Conservation (phyloP, 2,797 vertebrate genomes). For the Trachops cirrhosus region DNA sequence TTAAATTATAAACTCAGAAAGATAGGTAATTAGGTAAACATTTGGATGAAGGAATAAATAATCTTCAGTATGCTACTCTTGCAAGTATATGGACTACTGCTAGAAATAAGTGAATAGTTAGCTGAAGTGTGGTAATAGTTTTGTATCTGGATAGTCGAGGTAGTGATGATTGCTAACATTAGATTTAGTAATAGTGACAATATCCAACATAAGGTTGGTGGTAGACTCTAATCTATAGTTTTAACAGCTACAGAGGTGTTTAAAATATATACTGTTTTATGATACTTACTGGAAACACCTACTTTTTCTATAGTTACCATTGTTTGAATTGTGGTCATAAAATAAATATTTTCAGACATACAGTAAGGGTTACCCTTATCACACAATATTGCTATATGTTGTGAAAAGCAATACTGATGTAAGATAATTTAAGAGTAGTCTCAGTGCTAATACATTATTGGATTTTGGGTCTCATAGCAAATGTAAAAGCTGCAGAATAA, state of each 20-base stretch:
- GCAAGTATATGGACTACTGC: not conserved
- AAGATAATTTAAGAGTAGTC: conserved; percentile 13
- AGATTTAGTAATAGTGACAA: not conserved
- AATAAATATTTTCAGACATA: not conserved
- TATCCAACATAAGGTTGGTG: not conserved
- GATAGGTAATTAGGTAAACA: not conserved
- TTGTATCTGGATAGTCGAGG: not conserved
- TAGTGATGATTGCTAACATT: not conserved
- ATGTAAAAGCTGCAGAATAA: conserved; percentile 9
- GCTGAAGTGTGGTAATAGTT: conserved; percentile 2
- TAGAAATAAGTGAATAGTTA: not conserved
- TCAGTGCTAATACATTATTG: not conserved
- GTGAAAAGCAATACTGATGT: not conserved
- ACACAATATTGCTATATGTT: not conserved
- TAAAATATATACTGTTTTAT: not conserved
- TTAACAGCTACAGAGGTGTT: not conserved
- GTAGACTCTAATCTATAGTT: not conserved
- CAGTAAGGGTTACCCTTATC: not conserved
- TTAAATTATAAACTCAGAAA: not conserved
- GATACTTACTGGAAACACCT: not conserved
- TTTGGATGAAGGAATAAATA: conserved; percentile 36
- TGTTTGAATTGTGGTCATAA: conserved; percentile 34
- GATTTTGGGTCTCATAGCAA: not conserved
- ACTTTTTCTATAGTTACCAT: not conserved
- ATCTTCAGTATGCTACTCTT: not conserved